phyloP scores from a whole-genome alignment of 2,797 vertebrate species.

The Falco naumanni region DNA sequence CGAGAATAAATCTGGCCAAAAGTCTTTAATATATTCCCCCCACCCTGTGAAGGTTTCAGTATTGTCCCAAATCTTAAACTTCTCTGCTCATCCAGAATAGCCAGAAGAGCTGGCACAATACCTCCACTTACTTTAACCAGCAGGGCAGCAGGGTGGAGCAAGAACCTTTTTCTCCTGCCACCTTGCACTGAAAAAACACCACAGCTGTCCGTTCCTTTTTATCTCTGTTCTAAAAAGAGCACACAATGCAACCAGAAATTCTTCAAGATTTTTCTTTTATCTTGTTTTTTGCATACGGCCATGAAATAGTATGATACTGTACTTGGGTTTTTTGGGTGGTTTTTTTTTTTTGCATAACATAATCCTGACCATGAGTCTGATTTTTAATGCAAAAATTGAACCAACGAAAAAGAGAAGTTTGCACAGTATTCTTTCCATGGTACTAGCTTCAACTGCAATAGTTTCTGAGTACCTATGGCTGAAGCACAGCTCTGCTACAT shows the following conservation, averaged over 20 bases:
- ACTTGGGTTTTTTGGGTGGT: not conserved
- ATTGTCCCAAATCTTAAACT: not conserved
- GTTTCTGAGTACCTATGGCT: constrained; percentile 31
- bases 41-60: not conserved
- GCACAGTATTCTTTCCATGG: constrained; percentile 13
- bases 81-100: not conserved
- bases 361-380: constrained; percentile 23
- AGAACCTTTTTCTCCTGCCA: not conserved
- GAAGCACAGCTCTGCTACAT: constrained; percentile 47
- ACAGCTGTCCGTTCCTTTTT: not conserved
- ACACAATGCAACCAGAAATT: not conserved
- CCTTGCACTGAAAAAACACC: not conserved
- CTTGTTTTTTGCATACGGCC: not conserved
- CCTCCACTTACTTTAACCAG: not conserved
- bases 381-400: constrained; percentile 55
- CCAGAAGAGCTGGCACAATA: not conserved
- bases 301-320: not conserved
- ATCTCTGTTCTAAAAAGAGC: not conserved
- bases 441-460: constrained; percentile 54
- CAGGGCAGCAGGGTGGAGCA: not conserved
- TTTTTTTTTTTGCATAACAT: constrained; percentile 27
- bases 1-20: not conserved
- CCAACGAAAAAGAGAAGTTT: constrained; percentile 50
- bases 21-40: not conserved
- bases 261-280: not conserved